Evolutionary conservation across 2,888 invertebrate species (phyloP), one percentile per base, ranked within the genome.

Genomic region (Eristalis arbustorum): DNA sequence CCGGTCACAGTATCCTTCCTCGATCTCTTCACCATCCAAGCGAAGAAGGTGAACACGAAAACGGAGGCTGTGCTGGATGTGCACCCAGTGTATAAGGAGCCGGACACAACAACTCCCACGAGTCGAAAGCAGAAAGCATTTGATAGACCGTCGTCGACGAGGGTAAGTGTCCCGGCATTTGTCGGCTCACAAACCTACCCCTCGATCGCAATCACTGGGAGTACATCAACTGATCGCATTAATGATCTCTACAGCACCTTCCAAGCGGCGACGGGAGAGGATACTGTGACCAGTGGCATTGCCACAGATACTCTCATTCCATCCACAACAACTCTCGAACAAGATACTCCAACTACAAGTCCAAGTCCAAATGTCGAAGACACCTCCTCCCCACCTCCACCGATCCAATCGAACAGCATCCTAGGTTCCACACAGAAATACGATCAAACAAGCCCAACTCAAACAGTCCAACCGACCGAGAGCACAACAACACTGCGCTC

Each of bases 1-100:
- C 84, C 87, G 69, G 84, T 88, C 71, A 89, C 89, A 22, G 88
- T 89, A 31, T 88, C 88, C 42, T 84, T 89, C 63, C 84, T 88
- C 23, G 89, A 89, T 66, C 76, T 89, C 25, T 89, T 89, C 64
- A 89, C 88, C 22, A 89, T 89, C 49, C 89, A 88, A 63, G 88
- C 89, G 11, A 88, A 88, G 37, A 88, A 88, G 64, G 85, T 89
- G 8, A 88, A 88, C 62, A 71, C 74, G 10, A 80, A 84, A 14
- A 81, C 88, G 0, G 85, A 89, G 67, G 62, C 80, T 14, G 40
- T 49, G 18, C 14, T 88, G 31, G 85, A 89, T 25, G 64, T 89
- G 0, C 84, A 88, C 85, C 89, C 89, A 1, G 74, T 89, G 10
- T 89, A 89, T 49, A 71, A 71, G 56, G 79, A 84, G 61, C 89